A percentile compares a stretch with the other conserved stretches of the same genome.
Evolutionary conservation across 2,888 invertebrate genomes (phyloP).

Genomic region (Cantharis lateralis): DNA sequence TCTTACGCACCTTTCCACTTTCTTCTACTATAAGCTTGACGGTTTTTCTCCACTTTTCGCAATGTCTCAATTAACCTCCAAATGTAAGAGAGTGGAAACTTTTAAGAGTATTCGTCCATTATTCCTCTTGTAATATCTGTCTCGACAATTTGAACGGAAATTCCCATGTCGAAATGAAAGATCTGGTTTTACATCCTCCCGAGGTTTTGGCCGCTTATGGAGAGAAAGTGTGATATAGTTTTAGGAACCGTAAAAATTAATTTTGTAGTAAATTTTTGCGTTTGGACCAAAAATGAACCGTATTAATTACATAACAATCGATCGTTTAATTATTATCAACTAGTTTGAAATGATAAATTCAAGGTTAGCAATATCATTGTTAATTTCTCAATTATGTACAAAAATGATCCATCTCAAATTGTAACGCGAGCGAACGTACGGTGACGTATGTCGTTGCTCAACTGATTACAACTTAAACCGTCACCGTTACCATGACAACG

Average conservation of each 20-base stretch:
- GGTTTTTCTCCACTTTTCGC: background rate
- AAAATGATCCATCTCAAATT: background rate
- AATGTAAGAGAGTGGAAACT: too few relatives aligned
- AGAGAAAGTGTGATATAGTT: background rate
- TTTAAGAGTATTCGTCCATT: too few relatives aligned
- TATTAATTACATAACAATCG: background rate
- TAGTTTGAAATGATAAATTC: background rate
- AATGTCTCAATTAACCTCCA: background rate
- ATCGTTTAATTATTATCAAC: background rate
- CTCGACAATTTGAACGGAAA: too few relatives aligned
- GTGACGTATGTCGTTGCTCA: conserved; percentile 42
- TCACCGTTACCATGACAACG: conserved; percentile 53
- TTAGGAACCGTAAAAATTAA: background rate
- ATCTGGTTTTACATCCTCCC: too few relatives aligned
- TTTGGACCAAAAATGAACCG: background rate
- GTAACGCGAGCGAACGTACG: background rate
- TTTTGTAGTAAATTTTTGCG: background rate
- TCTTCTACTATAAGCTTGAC: background rate
- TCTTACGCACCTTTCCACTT: background rate
- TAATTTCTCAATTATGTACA: background rate
- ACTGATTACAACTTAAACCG: conserved; percentile 36
- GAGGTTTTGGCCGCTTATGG: background rate
- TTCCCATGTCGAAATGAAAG: too few relatives aligned
- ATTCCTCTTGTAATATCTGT: too few relatives aligned
- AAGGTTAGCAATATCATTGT: background rate